phyloP scores from a whole-genome alignment of 2,797 vertebrate genomes.

The Scyliorhinus canicula region DNA sequence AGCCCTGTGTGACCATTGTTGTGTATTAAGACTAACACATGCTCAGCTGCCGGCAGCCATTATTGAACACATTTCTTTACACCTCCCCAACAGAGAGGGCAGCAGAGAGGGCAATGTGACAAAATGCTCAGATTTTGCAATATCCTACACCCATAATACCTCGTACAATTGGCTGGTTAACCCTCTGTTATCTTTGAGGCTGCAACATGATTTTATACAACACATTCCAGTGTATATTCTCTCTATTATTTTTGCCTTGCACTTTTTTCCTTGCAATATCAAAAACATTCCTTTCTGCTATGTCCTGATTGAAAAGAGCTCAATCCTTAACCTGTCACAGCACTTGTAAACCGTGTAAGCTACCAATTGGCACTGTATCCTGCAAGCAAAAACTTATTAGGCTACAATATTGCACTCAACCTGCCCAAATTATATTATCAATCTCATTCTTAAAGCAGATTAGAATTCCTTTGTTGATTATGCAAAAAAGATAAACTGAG shows the following conservation, averaged over 20 bases:
- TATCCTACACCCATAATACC: not conserved
- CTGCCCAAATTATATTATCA: not conserved
- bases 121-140: not conserved
- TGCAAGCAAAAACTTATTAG: not conserved
- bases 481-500: not conserved
- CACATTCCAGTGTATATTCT: not conserved
- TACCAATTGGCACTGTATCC: not conserved
- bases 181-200: not conserved
- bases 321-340: not conserved
- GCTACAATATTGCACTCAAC: not conserved
- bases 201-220: not conserved
- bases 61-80: not conserved
- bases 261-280: not conserved
- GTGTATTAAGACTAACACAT: not conserved
- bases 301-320: not conserved
- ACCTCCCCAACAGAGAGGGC: not conserved
- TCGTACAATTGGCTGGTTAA: not conserved
- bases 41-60: not conserved
- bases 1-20: not conserved
- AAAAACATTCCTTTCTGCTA: not conserved
- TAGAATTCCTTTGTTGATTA: not conserved
- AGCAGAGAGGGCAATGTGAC: not conserved
- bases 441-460: not conserved
- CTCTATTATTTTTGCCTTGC: not conserved
- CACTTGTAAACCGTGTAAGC: not conserved